Evolutionary conservation across 2,113 vertebrate genomes (phyloP).

Genomic region (Myodes glareolus): DNA sequence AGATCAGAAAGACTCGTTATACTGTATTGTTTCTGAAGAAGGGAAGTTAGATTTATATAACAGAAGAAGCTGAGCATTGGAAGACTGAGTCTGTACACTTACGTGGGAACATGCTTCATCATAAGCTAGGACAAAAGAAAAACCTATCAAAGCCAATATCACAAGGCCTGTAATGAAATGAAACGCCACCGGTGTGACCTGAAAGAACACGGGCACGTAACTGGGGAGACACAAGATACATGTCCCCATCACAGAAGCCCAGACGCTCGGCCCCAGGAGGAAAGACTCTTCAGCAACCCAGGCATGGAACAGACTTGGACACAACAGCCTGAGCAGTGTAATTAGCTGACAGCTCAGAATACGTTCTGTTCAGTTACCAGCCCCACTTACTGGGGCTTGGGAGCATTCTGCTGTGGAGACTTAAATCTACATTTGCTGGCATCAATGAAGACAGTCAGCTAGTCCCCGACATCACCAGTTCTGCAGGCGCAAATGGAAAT

Average conservation of each 20-base stretch:
- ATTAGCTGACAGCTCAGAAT: constrained; percentile 85
- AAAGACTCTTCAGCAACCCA: constrained; percentile 77
- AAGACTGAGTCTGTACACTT: not conserved
- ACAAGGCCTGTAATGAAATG: not conserved
- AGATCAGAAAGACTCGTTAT: not conserved
- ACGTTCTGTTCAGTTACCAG: constrained; percentile 89
- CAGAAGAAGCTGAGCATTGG: not conserved
- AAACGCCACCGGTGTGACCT: constrained; percentile 23
- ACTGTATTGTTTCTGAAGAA: not conserved
- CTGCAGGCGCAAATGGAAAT: constrained; percentile 70
- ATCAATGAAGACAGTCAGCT: constrained; percentile 74
- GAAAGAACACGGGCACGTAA: constrained; percentile 28
- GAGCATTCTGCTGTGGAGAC: constrained; percentile 76
- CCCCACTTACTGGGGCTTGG: constrained; percentile 82
- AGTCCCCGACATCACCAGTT: constrained; percentile 80
- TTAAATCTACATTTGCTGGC: constrained; percentile 85
- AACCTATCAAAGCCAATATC: not conserved
- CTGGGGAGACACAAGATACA: constrained; percentile 64
- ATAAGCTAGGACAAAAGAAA: constrained; percentile 35
- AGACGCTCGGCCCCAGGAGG: constrained; percentile 58
- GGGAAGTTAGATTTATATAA: constrained; percentile 36
- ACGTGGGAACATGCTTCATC: not conserved
- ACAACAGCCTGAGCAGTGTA: constrained; percentile 84
- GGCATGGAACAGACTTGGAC: constrained; percentile 85
- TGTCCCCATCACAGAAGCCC: not conserved